phyloP scores from a whole-genome alignment of 2,888 invertebrate genomes.

The Incurvaria masculella region DNA sequence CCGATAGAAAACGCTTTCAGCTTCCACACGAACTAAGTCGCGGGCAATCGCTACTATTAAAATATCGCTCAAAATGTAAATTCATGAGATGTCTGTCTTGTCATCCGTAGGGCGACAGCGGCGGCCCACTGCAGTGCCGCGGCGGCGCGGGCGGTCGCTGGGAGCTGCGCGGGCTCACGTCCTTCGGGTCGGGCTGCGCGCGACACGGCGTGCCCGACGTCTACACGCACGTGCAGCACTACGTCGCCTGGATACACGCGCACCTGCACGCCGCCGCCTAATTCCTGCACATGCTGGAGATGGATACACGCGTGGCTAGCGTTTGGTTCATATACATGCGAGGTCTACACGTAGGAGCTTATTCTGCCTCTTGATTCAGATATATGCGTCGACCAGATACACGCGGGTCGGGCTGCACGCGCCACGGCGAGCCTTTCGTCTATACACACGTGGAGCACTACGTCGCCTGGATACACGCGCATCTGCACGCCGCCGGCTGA shows the following conservation, averaged over 20 bases:
- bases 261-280: conserved; percentile 37
- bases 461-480: conserved; percentile 71
- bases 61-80: too few species aligned
- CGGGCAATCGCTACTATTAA: too few species aligned
- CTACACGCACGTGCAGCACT: conserved; percentile 80
- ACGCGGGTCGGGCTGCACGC: conserved; percentile 88
- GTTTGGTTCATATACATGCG: too few species aligned
- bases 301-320: too few species aligned
- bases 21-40: too few species aligned
- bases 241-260: conserved; percentile 75
- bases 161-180: conserved; percentile 86
- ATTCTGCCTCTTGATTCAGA: too few species aligned
- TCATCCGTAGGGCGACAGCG: conserved; percentile 94
- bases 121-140: conserved; percentile 85
- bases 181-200: conserved; percentile 91
- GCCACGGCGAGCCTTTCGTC: conserved; percentile 85
- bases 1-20: too few species aligned
- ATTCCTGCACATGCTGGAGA: too few species aligned
- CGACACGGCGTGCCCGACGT: conserved; percentile 86
- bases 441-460: conserved; percentile 84
- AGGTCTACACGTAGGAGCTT: too few species aligned
- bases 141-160: conserved; percentile 71
- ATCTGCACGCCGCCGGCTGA: too few species aligned
- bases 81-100: too few species aligned
- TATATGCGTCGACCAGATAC: too few species aligned